Percentiles rank a stretch among this genome's conserved stretches.
phyloP scores from a whole-genome alignment of 2,888 invertebrate species.

The Agriopis marginaria region DNA sequence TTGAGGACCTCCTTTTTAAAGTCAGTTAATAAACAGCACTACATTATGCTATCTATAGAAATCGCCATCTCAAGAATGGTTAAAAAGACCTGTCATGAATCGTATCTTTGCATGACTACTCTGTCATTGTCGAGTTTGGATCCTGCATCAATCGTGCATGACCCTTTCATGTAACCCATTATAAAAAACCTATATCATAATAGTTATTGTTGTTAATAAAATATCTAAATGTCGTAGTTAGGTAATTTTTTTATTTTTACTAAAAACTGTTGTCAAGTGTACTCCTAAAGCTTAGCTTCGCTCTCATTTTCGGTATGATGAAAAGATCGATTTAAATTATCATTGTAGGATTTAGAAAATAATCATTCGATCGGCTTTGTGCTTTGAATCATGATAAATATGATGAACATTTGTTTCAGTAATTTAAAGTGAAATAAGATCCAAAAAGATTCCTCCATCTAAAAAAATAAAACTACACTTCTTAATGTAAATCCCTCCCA shows the following conservation, averaged over 20 bases:
- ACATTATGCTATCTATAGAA: slow-evolving; percentile 8
- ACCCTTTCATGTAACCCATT: slow-evolving; percentile 62
- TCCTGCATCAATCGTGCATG: slow-evolving; percentile 72
- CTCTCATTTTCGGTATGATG: slow-evolving; percentile 44
- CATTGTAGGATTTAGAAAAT: slow-evolving; percentile 54
- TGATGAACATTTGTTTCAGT: too few relatives aligned
- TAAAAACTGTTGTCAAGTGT: slow-evolving; percentile 29
- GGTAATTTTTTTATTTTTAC: slow-evolving; percentile 40
- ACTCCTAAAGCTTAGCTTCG: slow-evolving; percentile 55
- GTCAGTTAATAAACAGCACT: background rate
- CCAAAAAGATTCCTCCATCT: background rate
- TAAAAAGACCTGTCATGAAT: slow-evolving; percentile 9
- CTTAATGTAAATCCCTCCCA: background rate
- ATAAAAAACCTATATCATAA: slow-evolving; percentile 51
- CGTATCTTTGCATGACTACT: slow-evolving; percentile 60
- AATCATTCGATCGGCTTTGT: slow-evolving; percentile 55
- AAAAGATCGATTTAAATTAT: slow-evolving; percentile 42
- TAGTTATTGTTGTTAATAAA: slow-evolving; percentile 56
- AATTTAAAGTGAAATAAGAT: too few relatives aligned
- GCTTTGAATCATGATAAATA: slow-evolving; percentile 48
- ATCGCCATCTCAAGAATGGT: background rate
- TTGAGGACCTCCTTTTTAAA: too few relatives aligned
- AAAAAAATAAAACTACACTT: background rate
- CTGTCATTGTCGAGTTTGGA: slow-evolving; percentile 64
- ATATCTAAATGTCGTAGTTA: slow-evolving; percentile 55